Conservation (phyloP, 2,888 invertebrate species). For the Xestia ashworthii region DNA sequence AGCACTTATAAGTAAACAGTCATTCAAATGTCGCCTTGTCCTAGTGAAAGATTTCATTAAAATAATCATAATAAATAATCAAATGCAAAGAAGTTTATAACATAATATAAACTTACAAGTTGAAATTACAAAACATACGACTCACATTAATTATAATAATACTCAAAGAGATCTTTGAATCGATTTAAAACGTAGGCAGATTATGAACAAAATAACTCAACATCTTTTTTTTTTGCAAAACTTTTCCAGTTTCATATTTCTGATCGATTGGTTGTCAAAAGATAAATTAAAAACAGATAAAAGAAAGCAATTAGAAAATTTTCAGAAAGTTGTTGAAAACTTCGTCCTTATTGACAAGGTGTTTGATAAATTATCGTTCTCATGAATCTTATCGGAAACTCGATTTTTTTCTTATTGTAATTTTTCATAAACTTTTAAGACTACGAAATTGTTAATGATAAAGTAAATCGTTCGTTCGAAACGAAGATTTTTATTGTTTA, state of each 20-base stretch:
- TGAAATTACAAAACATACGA: not conserved
- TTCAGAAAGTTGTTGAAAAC: slow-evolving; percentile 41
- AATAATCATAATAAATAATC: not conserved
- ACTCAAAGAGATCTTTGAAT: not conserved
- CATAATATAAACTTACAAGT: too few relatives aligned
- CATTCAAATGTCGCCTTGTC: not conserved
- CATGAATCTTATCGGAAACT: slow-evolving; percentile 23
- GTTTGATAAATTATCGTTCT: slow-evolving; percentile 55
- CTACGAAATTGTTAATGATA: not conserved
- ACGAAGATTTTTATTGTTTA: not conserved
- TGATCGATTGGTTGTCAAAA: slow-evolving; percentile 41
- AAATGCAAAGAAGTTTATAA: not conserved
- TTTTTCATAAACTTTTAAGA: not conserved
- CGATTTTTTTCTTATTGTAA: not conserved
- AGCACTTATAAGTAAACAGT: not conserved
- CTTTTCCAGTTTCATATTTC: slow-evolving; percentile 27
- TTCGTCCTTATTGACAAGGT: slow-evolving; percentile 55
- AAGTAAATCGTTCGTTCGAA: not conserved
- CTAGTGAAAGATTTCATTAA: not conserved
- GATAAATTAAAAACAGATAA: slow-evolving; percentile 51
- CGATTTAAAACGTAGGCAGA: not conserved
- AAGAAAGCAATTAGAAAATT: slow-evolving; percentile 50
- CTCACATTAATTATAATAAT: not conserved
- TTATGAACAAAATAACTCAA: not conserved
- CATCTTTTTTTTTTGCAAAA: not conserved